Evolutionary conservation across 2,888 invertebrate genomes (phyloP).

Genomic region (Pandemis heparana): DNA sequence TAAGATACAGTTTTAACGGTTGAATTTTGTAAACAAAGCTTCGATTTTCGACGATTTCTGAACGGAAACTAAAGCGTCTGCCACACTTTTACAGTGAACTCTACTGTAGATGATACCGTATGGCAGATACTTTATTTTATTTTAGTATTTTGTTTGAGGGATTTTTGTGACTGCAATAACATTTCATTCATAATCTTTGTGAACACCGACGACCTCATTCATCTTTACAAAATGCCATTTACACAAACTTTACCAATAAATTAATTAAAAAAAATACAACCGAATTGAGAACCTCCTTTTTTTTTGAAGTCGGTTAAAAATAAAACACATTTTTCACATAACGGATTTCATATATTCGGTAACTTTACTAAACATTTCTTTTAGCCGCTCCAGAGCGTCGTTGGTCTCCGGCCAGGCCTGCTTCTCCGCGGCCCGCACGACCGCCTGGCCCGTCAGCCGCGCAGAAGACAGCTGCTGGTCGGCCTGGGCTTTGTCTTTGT

Average conservation of each 20-base stretch:
- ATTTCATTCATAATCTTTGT: too few relatives aligned
- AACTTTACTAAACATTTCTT: constrained; percentile 60
- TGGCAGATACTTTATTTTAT: too few relatives aligned
- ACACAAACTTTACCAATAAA: neutral
- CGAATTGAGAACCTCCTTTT: too few relatives aligned
- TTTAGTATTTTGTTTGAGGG: too few relatives aligned
- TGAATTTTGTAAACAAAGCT: neutral
- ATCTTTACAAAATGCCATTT: too few relatives aligned
- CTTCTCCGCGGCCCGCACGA: constrained; percentile 79
- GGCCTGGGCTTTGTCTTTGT: constrained; percentile 80
- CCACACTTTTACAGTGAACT: too few relatives aligned
- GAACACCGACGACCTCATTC: too few relatives aligned
- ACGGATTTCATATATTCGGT: constrained; percentile 80
- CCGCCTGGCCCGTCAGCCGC: constrained; percentile 84
- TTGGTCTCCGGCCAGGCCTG: constrained; percentile 77
- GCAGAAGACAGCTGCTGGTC: constrained; percentile 86
- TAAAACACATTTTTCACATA: constrained; percentile 55
- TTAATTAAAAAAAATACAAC: too few relatives aligned
- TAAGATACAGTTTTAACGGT: neutral
- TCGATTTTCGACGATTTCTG: neutral
- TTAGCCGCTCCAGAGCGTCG: constrained; percentile 63
- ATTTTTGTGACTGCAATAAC: too few relatives aligned
- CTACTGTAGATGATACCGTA: too few relatives aligned
- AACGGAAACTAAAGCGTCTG: neutral
- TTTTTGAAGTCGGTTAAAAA: too few relatives aligned